phyloP scores from a whole-genome alignment of 2,113 vertebrate genomes.

The Limnothrissa miodon region DNA sequence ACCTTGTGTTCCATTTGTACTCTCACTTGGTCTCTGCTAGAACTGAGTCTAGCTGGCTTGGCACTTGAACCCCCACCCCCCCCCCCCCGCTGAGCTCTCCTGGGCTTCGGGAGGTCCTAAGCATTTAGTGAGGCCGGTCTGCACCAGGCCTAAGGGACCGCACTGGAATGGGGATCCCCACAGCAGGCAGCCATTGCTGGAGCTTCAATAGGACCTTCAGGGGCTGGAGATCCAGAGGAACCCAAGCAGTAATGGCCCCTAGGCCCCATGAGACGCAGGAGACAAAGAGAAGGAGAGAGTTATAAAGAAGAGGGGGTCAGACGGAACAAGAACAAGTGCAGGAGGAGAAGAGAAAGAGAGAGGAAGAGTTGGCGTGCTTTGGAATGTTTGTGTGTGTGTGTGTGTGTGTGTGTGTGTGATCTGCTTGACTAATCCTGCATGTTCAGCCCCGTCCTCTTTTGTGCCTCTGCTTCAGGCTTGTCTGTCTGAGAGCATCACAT shows the following conservation, averaged over 20 bases:
- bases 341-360: background rate
- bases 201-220: slow-evolving; percentile 21
- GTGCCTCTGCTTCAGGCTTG: slow-evolving; percentile 1
- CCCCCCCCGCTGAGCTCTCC: too few relatives aligned
- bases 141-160: slow-evolving; percentile 24
- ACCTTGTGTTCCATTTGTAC: too few relatives aligned
- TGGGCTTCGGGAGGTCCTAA: background rate
- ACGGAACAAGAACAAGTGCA: background rate
- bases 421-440: slow-evolving; percentile 1
- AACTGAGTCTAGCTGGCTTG: too few relatives aligned
- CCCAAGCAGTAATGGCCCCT: background rate
- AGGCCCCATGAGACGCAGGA: background rate
- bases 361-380: background rate
- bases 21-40: too few relatives aligned
- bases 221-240: too few relatives aligned
- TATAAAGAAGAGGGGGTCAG: background rate
- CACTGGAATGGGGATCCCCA: slow-evolving; percentile 32
- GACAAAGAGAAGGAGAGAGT: slow-evolving; percentile 22
- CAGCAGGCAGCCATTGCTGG: slow-evolving; percentile 11
- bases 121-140: background rate
- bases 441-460: background rate
- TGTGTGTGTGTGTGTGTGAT: background rate
- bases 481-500: slow-evolving; percentile 43
- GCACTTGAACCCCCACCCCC: too few relatives aligned
- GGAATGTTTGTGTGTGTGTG: background rate